phyloP scores from a whole-genome alignment of 2,888 invertebrate species.

The Diloba caeruleocephala region DNA sequence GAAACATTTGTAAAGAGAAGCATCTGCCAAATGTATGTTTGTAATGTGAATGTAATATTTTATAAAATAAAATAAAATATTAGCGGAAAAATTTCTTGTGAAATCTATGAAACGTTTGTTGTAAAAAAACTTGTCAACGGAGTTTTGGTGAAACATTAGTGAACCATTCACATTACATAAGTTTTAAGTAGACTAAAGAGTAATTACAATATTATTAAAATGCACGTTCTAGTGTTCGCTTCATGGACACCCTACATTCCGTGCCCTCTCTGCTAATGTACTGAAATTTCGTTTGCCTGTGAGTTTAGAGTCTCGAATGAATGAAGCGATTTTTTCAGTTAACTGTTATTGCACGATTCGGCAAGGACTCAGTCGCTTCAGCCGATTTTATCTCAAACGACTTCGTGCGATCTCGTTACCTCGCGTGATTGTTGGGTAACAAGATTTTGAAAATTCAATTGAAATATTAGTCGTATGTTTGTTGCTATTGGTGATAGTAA shows the following conservation, averaged over 20 bases:
- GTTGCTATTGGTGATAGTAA: neutral
- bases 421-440: constrained; percentile 12
- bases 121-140: too few species aligned
- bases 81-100: too few species aligned
- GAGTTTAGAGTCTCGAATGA: constrained; percentile 39
- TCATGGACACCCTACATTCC: constrained; percentile 30
- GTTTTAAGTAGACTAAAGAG: too few species aligned
- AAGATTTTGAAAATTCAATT: constrained; percentile 9
- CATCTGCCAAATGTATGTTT: too few species aligned
- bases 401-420: constrained; percentile 13
- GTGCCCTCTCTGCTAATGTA: constrained; percentile 44
- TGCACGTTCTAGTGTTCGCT: too few species aligned
- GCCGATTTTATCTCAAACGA: constrained; percentile 34
- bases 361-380: constrained; percentile 28
- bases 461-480: neutral
- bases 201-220: too few species aligned
- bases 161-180: too few species aligned
- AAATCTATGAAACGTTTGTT: too few species aligned
- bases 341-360: constrained; percentile 33
- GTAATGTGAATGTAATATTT: too few species aligned
- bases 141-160: too few species aligned
- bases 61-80: too few species aligned
- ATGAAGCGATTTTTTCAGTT: constrained; percentile 49
- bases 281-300: constrained; percentile 45
- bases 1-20: too few species aligned